Evolutionary conservation across 1,140 invertebrate species (phyloP), one percentile per base, ranked within the genome.

Genomic region (Ctenoplectra terminalis): DNA sequence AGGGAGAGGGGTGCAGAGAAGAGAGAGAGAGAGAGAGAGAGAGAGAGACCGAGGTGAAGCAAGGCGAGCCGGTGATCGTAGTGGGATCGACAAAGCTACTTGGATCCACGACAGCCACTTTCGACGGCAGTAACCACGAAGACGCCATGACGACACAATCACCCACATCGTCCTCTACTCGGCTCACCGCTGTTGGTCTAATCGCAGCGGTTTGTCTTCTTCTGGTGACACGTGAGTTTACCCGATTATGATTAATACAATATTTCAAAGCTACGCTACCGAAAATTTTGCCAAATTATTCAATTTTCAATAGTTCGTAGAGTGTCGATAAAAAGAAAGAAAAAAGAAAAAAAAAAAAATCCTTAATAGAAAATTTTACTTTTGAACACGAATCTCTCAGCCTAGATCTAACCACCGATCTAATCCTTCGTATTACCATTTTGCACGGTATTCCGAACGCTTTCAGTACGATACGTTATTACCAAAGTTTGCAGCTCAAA

Each of bases 61-160:
- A 86, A 90, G 87, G 83, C 83, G 85, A 87, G 77, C 81, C 82
- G 75, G 90, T 80, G 90, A 88, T 90, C 87, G 91, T 92, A 91
- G 92, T 92, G 92, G 92, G 90, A 92, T 89, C 89, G 79, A 91
- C 89, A 87, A 91, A 91, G 90, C 87, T 90, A 91, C 84, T 86
- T 92, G 88, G 91, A 88, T 90, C 90, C 84, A 90, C 85, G 88
- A 86, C 89, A 81, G 90, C 74, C 87, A 91, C 90, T 92, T 90
- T 89, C 89, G 83, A 88, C 90, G 90, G 85, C 92, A 93, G 93
- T 93, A 92, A 93, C 89, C 92, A 91, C 89, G 90, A 92, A 91
- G 91, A 90, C 92, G 90, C 89, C 92, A 94, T 94, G 93, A 92
- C 88, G 89, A 90, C 88, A 92, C 91, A 90, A 92, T 90, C 92